Conservation (phyloP, 2,797 vertebrate species). For the Macropodus opercularis region DNA sequence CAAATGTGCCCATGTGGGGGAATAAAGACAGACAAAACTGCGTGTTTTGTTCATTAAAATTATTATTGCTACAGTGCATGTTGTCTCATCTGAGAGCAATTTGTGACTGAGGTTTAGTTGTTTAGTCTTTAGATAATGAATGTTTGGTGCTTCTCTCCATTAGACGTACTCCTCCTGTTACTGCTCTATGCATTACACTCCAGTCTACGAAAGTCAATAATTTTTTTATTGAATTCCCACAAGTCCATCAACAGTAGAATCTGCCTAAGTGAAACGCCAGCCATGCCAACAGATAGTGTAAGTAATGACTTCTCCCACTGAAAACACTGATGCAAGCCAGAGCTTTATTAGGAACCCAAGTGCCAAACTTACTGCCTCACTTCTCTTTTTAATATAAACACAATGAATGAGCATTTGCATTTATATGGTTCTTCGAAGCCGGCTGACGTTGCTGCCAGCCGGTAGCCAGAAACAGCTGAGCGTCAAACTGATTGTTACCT, state of each 20-base stretch:
- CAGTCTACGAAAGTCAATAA: conserved; percentile 53
- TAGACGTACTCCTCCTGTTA: conserved; percentile 45
- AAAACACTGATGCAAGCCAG: conserved; percentile 60
- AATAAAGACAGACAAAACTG: conserved; percentile 25
- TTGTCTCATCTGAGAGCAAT: conserved; percentile 48
- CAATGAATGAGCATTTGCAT: conserved; percentile 84
- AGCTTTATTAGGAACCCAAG: conserved; percentile 71
- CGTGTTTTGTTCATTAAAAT: conserved; percentile 43
- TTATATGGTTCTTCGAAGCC: conserved; percentile 82
- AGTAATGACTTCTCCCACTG: conserved; percentile 68
- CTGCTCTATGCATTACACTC: conserved; percentile 47
- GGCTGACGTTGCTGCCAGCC: conserved; percentile 64
- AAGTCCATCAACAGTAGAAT: conserved; percentile 58
- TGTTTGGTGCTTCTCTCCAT: conserved; percentile 39
- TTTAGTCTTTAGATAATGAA: conserved; percentile 43
- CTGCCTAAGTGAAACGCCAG: conserved; percentile 50
- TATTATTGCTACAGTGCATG: conserved; percentile 29
- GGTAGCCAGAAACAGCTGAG: conserved; percentile 71
- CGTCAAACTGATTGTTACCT: conserved; percentile 80
- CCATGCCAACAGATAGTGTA: conserved; percentile 52
- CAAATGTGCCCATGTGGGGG: conserved; percentile 12
- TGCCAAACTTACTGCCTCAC: conserved; percentile 52
- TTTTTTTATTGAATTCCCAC: conserved; percentile 53
- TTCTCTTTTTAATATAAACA: conserved; percentile 81
- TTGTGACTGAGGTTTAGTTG: conserved; percentile 37